Base-by-base conservation (phyloP, 2,797 vertebrate genomes). In the Eutrigla gurnardus region DNA sequence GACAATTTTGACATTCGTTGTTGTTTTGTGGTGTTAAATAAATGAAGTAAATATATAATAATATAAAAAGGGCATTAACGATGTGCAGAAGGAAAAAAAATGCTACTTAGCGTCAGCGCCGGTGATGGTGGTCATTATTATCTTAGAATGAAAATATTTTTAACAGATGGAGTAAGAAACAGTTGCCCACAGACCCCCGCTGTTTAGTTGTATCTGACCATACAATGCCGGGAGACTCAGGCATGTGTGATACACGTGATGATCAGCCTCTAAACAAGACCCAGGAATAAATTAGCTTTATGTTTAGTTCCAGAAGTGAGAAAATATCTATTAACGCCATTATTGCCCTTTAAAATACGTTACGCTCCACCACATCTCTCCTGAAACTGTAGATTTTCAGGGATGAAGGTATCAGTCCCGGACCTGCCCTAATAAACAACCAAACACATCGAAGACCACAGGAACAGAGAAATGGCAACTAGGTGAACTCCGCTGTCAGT, bases 1-100 rank as follows among this genome's bases (percentile, higher is more conserved):
- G 47, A 61, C 53, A 68, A 50, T 67, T 73, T 80, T 73, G 54
- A 72, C 46, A 68, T 78, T 74, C 67, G 64, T 47, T 86, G 79
- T 83, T 85, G 73, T 87, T 84, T 50, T 65, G 77, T 86, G 74
- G 70, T 83, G 82, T 88, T 70, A 68, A 83, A 78, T 82, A 78
- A 75, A 68, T 53, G 69, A n/a, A 83, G 10, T 59, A 77, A 33
- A 58, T 68, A 74, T 53, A 78, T 55, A 53, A 57, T 49, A 58
- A 72, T 77, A 73, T 25, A 78, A 75, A 73, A 45, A 3, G 81
- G 84, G 83, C 84, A 86, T 84, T 81, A 73, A 65, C 53, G 76
- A 65, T 64, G 59, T 52, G 66, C 39, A 73, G 43, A 64, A 64
- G 5, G 4, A 25, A 46, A 50, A 63, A 55, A 53, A 62, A 39